These are phyloP conservation scores for Gymnocheta viridis DNA, from an alignment of 2,888 invertebrate genomes.

Conservation along the genomic window DNA sequence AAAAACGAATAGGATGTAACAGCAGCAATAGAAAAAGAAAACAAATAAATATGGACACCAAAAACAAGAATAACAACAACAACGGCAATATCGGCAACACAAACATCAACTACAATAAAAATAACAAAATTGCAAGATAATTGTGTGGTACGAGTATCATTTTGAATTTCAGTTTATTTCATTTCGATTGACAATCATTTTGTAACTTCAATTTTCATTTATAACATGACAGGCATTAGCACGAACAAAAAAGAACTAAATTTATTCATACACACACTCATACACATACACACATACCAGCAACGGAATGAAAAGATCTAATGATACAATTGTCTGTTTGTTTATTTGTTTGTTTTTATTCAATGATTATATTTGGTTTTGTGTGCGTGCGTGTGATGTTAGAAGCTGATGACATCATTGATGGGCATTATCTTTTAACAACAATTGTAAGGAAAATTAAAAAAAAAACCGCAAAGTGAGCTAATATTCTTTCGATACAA, in stretches of 20 bases:
- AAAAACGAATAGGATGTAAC: slow-evolving; percentile 56
- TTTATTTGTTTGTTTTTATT: slow-evolving; percentile 2
- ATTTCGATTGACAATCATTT: slow-evolving; percentile 69
- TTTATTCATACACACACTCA: not conserved
- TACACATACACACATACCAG: not conserved
- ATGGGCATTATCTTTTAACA: slow-evolving; percentile 51
- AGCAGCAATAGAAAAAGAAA: slow-evolving; percentile 39
- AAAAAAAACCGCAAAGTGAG: slow-evolving; percentile 47
- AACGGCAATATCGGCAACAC: not conserved
- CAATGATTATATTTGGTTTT: not conserved
- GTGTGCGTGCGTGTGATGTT: slow-evolving; percentile 31
- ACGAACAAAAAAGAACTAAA: slow-evolving; percentile 19
- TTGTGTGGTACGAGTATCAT: slow-evolving; percentile 57
- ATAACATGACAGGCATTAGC: slow-evolving; percentile 64
- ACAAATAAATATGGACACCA: not conserved
- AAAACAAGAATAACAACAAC: not conserved
- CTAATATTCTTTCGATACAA: slow-evolving; percentile 44
- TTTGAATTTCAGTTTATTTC: slow-evolving; percentile 67
- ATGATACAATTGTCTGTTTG: slow-evolving; percentile 17
- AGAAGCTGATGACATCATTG: slow-evolving; percentile 61
- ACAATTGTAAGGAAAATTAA: slow-evolving; percentile 34
- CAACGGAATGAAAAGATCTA: not conserved
- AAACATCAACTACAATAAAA: slow-evolving; percentile 36
- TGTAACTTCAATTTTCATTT: slow-evolving; percentile 65
- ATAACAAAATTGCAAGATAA: slow-evolving; percentile 64